A percentile compares a stretch with the other conserved stretches of the same genome.
phyloP scores from a whole-genome alignment of 2,113 vertebrate species.

The Zootoca vivipara region DNA sequence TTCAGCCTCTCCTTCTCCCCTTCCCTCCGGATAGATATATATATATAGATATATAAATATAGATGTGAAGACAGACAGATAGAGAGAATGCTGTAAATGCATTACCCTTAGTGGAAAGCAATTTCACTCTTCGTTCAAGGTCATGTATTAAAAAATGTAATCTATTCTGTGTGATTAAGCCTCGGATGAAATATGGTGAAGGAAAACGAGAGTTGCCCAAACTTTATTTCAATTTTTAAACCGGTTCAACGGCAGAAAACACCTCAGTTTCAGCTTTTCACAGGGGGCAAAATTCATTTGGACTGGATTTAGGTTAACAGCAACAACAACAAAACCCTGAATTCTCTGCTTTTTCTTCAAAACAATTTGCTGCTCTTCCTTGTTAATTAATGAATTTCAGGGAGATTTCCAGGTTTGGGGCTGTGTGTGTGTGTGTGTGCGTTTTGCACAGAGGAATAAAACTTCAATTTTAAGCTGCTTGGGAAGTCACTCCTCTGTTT shows the following conservation, averaged over 20 bases:
- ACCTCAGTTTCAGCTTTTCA: slow-evolving; percentile 28
- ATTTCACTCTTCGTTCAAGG: slow-evolving; percentile 34
- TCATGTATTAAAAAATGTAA: slow-evolving; percentile 16
- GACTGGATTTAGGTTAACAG: not conserved
- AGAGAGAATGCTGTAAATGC: slow-evolving; percentile 7
- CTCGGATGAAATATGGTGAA: slow-evolving; percentile 34
- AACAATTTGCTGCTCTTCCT: slow-evolving; percentile 46
- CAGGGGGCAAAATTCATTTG: slow-evolving; percentile 2
- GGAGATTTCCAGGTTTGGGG: slow-evolving; percentile 33
- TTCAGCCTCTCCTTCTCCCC: not conserved
- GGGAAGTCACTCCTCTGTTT: slow-evolving; percentile 22
- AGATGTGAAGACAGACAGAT: too few species aligned
- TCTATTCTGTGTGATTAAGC: slow-evolving; percentile 39
- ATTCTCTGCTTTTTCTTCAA: slow-evolving; percentile 38
- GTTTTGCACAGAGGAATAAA: slow-evolving; percentile 28
- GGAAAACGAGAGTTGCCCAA: slow-evolving; percentile 17
- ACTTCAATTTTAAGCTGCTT: slow-evolving; percentile 44
- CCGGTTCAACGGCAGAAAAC: not conserved
- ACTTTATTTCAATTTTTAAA: not conserved
- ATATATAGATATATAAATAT: not conserved
- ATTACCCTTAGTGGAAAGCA: slow-evolving; percentile 29
- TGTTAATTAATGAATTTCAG: slow-evolving; percentile 31
- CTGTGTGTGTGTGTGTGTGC: too few species aligned
- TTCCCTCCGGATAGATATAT: not conserved
- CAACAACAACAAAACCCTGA: not conserved